phyloP scores from a whole-genome alignment of 2,797 vertebrate species.

The Urosaurus nigricauda region DNA sequence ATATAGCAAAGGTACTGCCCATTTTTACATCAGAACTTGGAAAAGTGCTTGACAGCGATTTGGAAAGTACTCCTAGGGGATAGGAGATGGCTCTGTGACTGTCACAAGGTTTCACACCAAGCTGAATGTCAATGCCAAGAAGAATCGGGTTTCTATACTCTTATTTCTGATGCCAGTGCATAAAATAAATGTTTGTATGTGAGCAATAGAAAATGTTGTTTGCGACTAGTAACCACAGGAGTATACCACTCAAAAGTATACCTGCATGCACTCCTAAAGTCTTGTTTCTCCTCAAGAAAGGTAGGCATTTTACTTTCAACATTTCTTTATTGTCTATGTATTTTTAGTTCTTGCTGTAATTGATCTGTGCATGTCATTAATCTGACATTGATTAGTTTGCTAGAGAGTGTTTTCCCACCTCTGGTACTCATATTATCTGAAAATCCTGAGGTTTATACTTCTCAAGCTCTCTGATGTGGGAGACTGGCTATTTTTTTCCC shows the following conservation, averaged over 20 bases:
- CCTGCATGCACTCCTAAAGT: background rate
- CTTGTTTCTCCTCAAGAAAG: background rate
- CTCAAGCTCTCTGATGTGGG: too few species aligned
- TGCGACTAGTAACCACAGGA: background rate
- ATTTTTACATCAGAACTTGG: background rate
- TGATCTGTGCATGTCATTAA: background rate
- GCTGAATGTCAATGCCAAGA: background rate
- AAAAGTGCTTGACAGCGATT: background rate
- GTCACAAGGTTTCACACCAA: background rate
- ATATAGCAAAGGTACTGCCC: background rate
- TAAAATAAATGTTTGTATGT: background rate
- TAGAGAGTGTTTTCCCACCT: background rate
- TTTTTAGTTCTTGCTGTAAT: constrained; percentile 7
- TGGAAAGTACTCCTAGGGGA: background rate
- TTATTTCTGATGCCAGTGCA: background rate
- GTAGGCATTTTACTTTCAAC: background rate
- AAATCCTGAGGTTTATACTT: background rate
- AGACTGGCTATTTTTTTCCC: too few species aligned
- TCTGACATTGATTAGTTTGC: constrained; percentile 7
- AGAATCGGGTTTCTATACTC: background rate
- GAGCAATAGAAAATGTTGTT: too few species aligned
- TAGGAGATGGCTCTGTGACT: background rate
- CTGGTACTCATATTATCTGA: background rate
- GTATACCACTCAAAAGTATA: background rate
- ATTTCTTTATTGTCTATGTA: background rate